These are phyloP conservation scores for Cossypha niveicapilla DNA, from an alignment of 2,797 vertebrate species.

Conservation along the genomic window DNA sequence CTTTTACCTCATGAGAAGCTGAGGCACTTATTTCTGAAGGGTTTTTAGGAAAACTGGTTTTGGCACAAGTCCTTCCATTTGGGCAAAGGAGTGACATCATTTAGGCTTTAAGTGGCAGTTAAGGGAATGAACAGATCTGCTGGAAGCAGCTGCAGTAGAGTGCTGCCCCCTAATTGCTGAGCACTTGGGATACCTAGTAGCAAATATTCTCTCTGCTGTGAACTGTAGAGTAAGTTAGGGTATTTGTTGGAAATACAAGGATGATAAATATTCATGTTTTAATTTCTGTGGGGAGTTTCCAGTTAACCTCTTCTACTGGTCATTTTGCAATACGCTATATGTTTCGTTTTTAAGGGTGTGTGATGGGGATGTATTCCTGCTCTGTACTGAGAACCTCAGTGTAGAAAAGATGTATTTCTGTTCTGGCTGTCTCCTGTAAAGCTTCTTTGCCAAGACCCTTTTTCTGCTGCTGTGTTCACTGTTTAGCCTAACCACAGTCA, in stretches of 20 bases:
- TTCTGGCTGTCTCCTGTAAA: background rate
- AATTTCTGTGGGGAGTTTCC: background rate
- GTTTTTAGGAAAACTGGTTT: background rate
- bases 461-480: background rate
- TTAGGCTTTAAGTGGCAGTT: background rate
- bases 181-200: background rate
- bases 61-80: background rate
- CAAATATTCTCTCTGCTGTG: background rate
- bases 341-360: background rate
- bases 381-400: background rate
- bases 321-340: rapidly evolving
- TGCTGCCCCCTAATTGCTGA: background rate
- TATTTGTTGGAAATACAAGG: background rate
- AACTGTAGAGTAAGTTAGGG: background rate
- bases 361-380: rapidly evolving
- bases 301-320: background rate
- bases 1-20: background rate
- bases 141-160: background rate
- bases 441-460: background rate
- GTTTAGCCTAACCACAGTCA: background rate
- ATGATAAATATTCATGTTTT: background rate
- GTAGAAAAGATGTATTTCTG: background rate
- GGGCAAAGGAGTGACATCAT: background rate
- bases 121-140: background rate
- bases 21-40: background rate